Evolutionary conservation across 2,113 vertebrate species (phyloP), one percentile per base, ranked within the genome.

Genomic region (Gymnocephalus cernua): DNA sequence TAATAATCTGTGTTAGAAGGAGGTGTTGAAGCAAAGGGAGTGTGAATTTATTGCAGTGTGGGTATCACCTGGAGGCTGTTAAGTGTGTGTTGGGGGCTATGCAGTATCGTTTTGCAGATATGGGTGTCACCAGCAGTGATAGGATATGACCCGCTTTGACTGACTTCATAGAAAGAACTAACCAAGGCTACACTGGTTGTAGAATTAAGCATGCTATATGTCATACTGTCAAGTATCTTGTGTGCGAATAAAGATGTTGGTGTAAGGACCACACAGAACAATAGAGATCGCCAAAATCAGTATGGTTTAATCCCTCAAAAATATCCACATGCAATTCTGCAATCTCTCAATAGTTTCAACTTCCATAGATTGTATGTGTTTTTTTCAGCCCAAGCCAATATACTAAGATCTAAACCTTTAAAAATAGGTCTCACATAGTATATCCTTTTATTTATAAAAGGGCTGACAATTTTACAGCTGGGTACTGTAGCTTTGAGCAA

Each of bases 1-100:
- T 88, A 87, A 87, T 88, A 87, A 83, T 90, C 59, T 78, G 74
- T 79, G 73, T 79, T 65, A 77, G 83, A 58, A 74, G 84, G 76
- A 82, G 51, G 86, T 85, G 87, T 81, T 80, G 56, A 88, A 84
- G 79, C 74, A 82, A 81, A 54, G 16, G 27, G 58, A 77, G 72
- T 79, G 88, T 84, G 80, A 84, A 73, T 85, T 71, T 65, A 62
- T 89, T 63, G 15, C 44, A 35, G 76, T 79, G 83, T 29, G 58
- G 72, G 73, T 51, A 62, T 67, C 61, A 80, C 44, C 76, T 64
- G 53, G 54, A 79, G 51, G 78, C 53, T 77, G 77, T 7, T 29
- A 51, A 66, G 48, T 8, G 29, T 61, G 21, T 14, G 41, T 45
- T 59, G 13, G 23, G 35, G 38, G 25, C 64, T 35, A 48, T 53